Base-by-base conservation (phyloP, 2,113 vertebrate genomes). In the Hippocampus abdominalis region DNA sequence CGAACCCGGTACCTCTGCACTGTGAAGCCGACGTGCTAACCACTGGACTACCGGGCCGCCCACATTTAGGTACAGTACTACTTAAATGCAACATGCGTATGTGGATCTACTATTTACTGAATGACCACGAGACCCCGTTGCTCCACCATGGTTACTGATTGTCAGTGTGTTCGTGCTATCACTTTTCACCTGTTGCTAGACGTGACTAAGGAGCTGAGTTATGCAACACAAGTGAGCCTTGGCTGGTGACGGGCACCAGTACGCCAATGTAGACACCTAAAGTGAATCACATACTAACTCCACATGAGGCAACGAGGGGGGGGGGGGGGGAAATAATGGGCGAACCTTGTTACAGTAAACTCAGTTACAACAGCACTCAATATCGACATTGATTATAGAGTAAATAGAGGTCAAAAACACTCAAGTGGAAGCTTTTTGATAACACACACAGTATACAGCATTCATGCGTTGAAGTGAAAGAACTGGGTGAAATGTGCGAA, bases 171-270 rank as follows among this genome's bases (percentile, higher is more conserved):
- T 39, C 27, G 82, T 56, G 81, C 81, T 86, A 89, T 91, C 89
- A 83, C 71, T 83, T 92, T 90, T 77, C 90, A 82, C 78, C 71
- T 70, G 81, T 72, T 86, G 86, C 76, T 70, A 82, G 76, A 71
- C 74, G 65, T 75, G 73, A 59, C 80, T 64, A 40, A 46, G 54
- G 72, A 68, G 69, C 89, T 78, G 70, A 68, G 65, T 92, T 90
- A 83, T 89, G 20, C 70, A 81, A 80, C 61, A 70, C 2, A 25
- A 46, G 76, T 84, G 61, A 71, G 57, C 54, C n/a, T 63, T 60
- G 56, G 49, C 79, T 69, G 70, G 72, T 57, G 66, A 79, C 39
- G 62, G 32, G 25, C 80, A 67, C 71, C 56, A 49, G 27, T 75
- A 49, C 44, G 68, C 40, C 29, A 46, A 40, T 56, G 7, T 42